Evolutionary conservation across 2,113 vertebrate species (phyloP).

Genomic region (Circaetus cinerascens): DNA sequence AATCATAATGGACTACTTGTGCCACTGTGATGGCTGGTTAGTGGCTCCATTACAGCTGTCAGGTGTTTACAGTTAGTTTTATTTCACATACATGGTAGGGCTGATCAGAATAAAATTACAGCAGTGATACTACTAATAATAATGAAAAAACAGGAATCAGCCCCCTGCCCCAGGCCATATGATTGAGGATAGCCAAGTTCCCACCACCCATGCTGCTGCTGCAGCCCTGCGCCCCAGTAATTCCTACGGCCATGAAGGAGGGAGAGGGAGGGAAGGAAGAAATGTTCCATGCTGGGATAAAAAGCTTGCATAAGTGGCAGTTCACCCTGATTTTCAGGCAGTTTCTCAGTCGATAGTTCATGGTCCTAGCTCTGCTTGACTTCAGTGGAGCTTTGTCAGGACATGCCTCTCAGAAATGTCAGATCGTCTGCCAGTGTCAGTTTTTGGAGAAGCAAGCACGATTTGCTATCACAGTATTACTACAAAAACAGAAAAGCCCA

Average conservation of each 20-base stretch:
- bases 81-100: background rate
- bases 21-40: background rate
- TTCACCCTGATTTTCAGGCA: background rate
- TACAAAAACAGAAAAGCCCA: background rate
- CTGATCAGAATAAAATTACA: background rate
- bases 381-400: background rate
- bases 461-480: background rate
- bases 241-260: accelerated
- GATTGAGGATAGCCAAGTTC: accelerated
- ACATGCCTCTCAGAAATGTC: background rate
- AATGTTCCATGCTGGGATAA: background rate
- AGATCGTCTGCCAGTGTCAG: background rate
- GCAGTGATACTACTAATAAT: background rate
- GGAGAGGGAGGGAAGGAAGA: background rate
- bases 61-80: background rate
- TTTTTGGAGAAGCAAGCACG: background rate
- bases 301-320: background rate
- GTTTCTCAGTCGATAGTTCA: background rate
- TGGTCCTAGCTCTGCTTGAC: background rate
- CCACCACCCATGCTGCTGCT: background rate
- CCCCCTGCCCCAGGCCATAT: background rate
- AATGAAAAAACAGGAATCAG: background rate
- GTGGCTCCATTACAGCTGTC: background rate
- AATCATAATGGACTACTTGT: background rate
- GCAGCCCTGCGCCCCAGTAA: background rate